Percentiles rank a stretch among this genome's conserved stretches.
Evolutionary conservation across 2,797 vertebrate species (phyloP).

Genomic region (Microhierax caerulescens): DNA sequence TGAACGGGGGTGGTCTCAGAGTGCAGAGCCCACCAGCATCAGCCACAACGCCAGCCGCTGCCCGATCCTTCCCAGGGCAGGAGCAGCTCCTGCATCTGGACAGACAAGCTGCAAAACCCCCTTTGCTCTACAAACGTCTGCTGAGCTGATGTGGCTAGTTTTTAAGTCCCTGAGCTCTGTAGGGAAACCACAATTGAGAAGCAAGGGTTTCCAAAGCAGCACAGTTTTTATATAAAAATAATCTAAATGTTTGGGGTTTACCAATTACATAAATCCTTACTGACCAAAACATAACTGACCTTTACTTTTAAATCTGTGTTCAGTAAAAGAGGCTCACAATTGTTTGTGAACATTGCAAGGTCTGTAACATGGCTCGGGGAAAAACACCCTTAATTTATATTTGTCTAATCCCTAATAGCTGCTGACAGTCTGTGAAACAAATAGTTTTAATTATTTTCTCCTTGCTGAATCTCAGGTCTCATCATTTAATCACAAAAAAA

Average conservation of each 20-base stretch:
- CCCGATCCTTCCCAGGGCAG: rapidly evolving
- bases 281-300: not conserved
- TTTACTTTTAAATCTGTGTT: constrained; percentile 24
- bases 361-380: not conserved
- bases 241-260: not conserved
- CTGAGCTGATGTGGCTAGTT: not conserved
- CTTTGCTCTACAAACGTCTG: not conserved
- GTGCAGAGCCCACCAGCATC: not conserved
- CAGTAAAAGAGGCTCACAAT: not conserved
- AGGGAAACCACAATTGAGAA: not conserved
- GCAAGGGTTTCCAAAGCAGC: not conserved
- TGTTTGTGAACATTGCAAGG: constrained; percentile 8
- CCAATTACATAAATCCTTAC: not conserved
- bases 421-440: constrained; percentile 43
- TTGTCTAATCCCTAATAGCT: constrained; percentile 37
- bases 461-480: not conserved
- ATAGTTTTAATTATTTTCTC: constrained; percentile 59
- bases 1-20: rapidly evolving
- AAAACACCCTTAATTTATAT: not conserved
- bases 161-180: not conserved
- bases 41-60: not conserved
- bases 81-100: not conserved
- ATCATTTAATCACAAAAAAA: not conserved
- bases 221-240: not conserved
- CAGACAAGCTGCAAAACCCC: not conserved